These are phyloP conservation scores for Seriola rivoliana DNA, from an alignment of 2,113 vertebrate genomes.

Conservation along the genomic window DNA sequence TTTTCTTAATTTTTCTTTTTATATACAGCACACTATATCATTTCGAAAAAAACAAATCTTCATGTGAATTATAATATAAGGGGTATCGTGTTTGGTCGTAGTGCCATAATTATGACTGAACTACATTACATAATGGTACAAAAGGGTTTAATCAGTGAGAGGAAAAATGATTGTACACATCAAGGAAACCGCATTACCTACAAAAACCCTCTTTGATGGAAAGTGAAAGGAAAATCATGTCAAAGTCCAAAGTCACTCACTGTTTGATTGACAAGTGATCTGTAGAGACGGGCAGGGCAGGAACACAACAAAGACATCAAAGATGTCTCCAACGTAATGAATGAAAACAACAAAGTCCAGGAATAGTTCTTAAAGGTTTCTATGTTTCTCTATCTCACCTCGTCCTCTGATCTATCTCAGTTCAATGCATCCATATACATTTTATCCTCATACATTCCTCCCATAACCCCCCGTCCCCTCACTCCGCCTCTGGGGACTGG, in stretches of 20 bases:
- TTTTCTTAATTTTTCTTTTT: not conserved
- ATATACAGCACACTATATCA: no score
- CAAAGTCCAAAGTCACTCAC: not conserved
- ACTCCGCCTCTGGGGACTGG: slow-evolving; percentile 21
- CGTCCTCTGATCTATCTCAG: slow-evolving; percentile 1
- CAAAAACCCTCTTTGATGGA: not conserved
- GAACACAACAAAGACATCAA: slow-evolving; percentile 42
- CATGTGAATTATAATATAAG: not conserved
- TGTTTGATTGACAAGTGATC: slow-evolving; percentile 26
- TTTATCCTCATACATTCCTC: not conserved
- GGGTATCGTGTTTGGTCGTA: not conserved
- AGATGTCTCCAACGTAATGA: slow-evolving; percentile 16
- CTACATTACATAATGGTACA: not conserved
- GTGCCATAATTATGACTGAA: not conserved
- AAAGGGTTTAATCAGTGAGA: not conserved
- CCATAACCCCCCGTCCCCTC: not conserved
- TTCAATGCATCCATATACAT: not conserved
- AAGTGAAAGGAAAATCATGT: not conserved
- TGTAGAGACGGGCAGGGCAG: slow-evolving; percentile 1
- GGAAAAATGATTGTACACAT: slow-evolving; percentile 1
- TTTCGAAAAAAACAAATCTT: not conserved
- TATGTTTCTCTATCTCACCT: not conserved
- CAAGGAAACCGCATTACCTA: not conserved
- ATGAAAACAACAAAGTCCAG: slow-evolving; percentile 17
- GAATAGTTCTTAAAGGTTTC: slow-evolving; percentile 8